Base-by-base conservation (phyloP, 2,797 vertebrate species). In the Danio kyathit region DNA sequence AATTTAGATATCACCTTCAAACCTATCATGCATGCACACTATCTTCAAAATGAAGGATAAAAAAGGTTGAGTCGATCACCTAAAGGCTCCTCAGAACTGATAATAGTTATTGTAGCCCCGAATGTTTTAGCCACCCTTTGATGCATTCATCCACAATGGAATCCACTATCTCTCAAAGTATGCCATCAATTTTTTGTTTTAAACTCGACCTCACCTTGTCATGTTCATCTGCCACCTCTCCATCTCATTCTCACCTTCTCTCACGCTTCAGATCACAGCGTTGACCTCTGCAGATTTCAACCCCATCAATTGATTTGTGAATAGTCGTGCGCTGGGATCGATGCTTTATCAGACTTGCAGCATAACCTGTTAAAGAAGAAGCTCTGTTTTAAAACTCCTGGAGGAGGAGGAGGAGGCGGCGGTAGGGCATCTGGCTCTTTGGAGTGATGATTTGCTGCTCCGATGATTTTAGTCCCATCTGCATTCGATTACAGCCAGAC, bases 341-440 rank as follows among this genome's bases (percentile, higher is more conserved):
- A 99, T 99, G 98, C 96, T 98, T 98, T 98, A 98, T 98, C 97
- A 99, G 96, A 96, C 96, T 96, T 97, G 95, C 95, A 94, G 93
- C 96, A 96, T 97, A 96, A 97, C 97, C 96, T 97, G 96, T 94
- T 95, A 97, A 96, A 96, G 95, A 93, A 92, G 94, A 19, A 96
- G 96, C 96, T 96, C 93, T 88, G 95, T 94, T 94, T 91, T 95
- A 95, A 95, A 95, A 94, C 94, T 95, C 92, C 92, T 91, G 89
- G 41, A 90, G 49, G 64, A 66, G 71, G 90, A 63, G 49, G 67
- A 63, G 64, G 65, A 56, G 69, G 66, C 14, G 66, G 54, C 17
- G 64, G 70, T 46, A 75, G 76, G 92, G 92, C 93, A 92, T 91
- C 91, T 73, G 79, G 89, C 90, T 91, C 92, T 90, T 90, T 92